phyloP scores from a whole-genome alignment of 2,888 invertebrate species.

The Caenorhabditis sp. region DNA sequence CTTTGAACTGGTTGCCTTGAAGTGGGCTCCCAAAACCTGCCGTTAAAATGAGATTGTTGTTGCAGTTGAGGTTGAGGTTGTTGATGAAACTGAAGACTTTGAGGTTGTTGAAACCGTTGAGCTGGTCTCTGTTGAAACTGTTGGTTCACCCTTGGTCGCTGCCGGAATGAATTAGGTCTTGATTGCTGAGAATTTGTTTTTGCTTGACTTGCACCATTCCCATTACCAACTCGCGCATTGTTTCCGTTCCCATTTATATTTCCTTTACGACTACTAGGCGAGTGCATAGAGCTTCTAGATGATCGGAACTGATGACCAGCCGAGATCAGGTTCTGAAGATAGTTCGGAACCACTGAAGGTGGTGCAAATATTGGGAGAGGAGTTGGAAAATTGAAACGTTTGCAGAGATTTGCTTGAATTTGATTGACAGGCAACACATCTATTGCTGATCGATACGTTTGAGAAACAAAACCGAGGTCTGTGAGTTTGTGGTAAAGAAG shows the following conservation, averaged over 20 bases:
- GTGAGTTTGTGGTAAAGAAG: conserved; percentile 55
- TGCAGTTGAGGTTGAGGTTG: conserved; percentile 8
- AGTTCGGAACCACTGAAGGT: not conserved
- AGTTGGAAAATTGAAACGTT: conserved; percentile 20
- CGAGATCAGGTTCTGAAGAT: not conserved
- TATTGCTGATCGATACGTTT: conserved; percentile 31
- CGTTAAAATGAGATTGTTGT: conserved; percentile 12
- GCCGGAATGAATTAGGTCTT: not conserved
- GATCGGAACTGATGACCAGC: not conserved
- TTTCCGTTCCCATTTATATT: not conserved
- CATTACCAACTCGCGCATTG: not conserved
- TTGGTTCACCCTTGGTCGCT: not conserved
- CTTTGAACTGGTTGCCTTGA: too few species aligned
- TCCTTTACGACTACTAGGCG: not conserved
- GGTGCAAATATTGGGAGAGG: conserved; percentile 1
- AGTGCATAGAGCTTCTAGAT: not conserved
- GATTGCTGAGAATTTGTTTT: not conserved
- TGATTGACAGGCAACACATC: conserved; percentile 15
- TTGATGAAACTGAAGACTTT: conserved; percentile 19
- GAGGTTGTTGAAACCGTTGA: conserved; percentile 9
- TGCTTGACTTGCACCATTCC: too few species aligned
- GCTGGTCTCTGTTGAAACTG: not conserved
- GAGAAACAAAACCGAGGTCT: conserved; percentile 53
- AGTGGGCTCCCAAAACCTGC: not conserved
- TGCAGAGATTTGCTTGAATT: conserved; percentile 20